Percentiles rank a stretch among this genome's conserved stretches.
Evolutionary conservation across 2,888 invertebrate genomes (phyloP).

Genomic region (Anaspis maculata): DNA sequence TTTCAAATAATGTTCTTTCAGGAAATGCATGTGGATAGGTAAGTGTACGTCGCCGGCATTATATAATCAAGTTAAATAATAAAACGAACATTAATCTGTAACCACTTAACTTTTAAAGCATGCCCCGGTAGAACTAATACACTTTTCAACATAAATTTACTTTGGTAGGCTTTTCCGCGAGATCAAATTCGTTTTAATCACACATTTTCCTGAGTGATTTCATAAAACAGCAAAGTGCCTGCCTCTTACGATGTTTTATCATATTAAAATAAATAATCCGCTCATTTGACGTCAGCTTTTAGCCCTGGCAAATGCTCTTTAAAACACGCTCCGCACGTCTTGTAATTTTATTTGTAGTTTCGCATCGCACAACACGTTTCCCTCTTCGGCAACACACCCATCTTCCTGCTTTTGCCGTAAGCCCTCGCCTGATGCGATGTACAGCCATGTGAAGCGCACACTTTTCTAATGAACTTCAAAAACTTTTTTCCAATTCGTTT

Average conservation of each 20-base stretch:
- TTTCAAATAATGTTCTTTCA: too few species aligned
- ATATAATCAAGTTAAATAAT: slow-evolving; percentile 24
- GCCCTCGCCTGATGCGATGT: too few species aligned
- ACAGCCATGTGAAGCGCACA: too few species aligned
- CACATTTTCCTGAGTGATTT: slow-evolving; percentile 35
- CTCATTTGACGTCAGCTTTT: slow-evolving; percentile 33
- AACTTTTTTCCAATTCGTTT: too few species aligned
- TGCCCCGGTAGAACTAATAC: slow-evolving; percentile 28
- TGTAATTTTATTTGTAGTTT: too few species aligned
- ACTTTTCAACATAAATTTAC: slow-evolving; percentile 35
- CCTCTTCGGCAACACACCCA: too few species aligned
- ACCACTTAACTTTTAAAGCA: slow-evolving; percentile 32
- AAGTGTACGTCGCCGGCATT: too few species aligned
- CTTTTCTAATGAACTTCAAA: too few species aligned
- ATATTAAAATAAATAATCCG: slow-evolving; percentile 36
- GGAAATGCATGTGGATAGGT: too few species aligned
- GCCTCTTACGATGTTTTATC: slow-evolving; percentile 32
- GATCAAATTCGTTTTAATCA: slow-evolving; percentile 41
- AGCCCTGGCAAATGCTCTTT: slow-evolving; percentile 12
- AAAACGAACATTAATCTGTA: slow-evolving; percentile 30
- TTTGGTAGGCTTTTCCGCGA: slow-evolving; percentile 34
- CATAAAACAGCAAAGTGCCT: slow-evolving; percentile 32
- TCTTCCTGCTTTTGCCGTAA: too few species aligned
- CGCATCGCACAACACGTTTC: too few species aligned
- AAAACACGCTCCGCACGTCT: too few species aligned